Percentiles rank a stretch among this genome's conserved stretches.
These are phyloP conservation scores for Camponotus vicinus DNA, from an alignment of 1,140 invertebrate genomes.

Conservation along the genomic window DNA sequence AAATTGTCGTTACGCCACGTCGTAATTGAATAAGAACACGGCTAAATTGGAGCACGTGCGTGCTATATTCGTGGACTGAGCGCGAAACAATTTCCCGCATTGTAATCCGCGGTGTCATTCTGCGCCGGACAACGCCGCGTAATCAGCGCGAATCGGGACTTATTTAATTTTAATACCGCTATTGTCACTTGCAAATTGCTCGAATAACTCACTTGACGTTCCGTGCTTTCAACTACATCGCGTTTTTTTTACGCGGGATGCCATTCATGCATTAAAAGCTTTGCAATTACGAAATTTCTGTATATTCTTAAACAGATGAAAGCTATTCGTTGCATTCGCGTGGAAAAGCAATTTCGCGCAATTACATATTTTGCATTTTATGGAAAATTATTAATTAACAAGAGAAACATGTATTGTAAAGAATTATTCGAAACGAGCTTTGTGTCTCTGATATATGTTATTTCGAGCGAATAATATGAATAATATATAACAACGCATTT, in stretches of 20 bases:
- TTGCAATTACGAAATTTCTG: neutral
- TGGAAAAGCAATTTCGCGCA: neutral
- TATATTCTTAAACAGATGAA: neutral
- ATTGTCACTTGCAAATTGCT: constrained; percentile 27
- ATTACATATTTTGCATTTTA: neutral
- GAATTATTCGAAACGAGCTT: no score
- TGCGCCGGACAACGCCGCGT: neutral
- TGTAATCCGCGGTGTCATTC: constrained; percentile 31
- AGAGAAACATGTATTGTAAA: neutral
- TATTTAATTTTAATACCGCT: constrained; percentile 48
- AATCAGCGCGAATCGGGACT: constrained; percentile 21
- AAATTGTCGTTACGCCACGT: neutral
- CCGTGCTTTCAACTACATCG: neutral
- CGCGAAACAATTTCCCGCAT: constrained; percentile 2
- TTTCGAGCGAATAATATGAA: neutral
- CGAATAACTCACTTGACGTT: constrained; percentile 20
- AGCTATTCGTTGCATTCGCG: neutral
- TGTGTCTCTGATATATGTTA: no score
- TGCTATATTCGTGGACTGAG: neutral
- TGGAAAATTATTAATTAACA: neutral
- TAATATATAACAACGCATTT: neutral
- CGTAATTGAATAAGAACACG: constrained; percentile 3
- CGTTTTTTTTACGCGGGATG: neutral
- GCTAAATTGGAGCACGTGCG: neutral
- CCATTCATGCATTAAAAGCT: neutral